These are phyloP conservation scores for Gymnocheta viridis DNA, from an alignment of 2,888 invertebrate genomes.

Conservation along the genomic window DNA sequence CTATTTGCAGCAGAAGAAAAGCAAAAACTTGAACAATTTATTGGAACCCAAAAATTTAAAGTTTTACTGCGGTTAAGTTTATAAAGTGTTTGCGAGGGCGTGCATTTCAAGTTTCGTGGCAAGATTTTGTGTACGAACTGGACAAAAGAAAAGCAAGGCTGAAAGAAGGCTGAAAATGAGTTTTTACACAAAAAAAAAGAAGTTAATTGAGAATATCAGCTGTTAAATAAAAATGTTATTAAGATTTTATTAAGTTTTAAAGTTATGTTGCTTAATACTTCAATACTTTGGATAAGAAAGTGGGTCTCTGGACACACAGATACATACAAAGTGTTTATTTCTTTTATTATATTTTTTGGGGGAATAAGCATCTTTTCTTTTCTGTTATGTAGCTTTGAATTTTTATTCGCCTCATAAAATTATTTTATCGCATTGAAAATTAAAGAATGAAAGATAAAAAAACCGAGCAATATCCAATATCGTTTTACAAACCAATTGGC, in stretches of 20 bases:
- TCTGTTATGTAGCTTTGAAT: no score
- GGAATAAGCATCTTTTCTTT: neutral
- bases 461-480: constrained; percentile 32
- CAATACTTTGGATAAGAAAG: neutral
- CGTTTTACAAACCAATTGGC: constrained; percentile 34
- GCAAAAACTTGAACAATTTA: constrained; percentile 34
- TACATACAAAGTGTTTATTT: no score
- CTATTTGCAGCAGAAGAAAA: constrained; percentile 23
- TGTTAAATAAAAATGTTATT: neutral
- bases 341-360: neutral
- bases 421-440: neutral
- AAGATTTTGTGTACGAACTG: neutral
- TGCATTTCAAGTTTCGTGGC: constrained; percentile 13
- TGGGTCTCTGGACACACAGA: no score
- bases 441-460: neutral
- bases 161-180: neutral
- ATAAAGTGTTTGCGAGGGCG: constrained; percentile 20
- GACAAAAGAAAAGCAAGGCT: neutral
- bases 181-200: no score
- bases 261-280: neutral
- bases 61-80: constrained; percentile 33
- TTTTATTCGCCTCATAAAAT: constrained; percentile 8
- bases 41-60: constrained; percentile 47
- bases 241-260: neutral
- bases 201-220: constrained; percentile 2